Percentiles rank a stretch among this genome's conserved stretches.
phyloP scores from a whole-genome alignment of 2,797 vertebrate species.

The Luscinia megarhynchos region DNA sequence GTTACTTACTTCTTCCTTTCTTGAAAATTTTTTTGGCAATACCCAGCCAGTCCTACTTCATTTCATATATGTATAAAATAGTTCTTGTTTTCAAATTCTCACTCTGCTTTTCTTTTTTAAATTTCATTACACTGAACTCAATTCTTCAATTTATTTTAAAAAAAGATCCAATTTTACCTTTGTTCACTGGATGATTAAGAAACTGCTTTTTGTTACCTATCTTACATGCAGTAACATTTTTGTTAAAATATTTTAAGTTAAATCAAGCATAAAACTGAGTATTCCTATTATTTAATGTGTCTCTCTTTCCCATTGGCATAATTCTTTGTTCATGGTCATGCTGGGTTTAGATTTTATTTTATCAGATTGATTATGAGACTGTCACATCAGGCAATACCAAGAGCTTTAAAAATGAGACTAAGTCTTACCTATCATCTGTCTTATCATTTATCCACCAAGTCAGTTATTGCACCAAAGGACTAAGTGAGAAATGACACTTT shows the following conservation, averaged over 20 bases:
- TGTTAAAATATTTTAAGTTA: not conserved
- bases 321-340: not conserved
- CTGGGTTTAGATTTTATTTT: not conserved
- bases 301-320: not conserved
- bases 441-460: not conserved
- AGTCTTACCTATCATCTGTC: not conserved
- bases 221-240: not conserved
- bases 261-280: not conserved
- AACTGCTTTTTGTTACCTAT: not conserved
- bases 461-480: not conserved
- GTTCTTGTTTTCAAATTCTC: not conserved
- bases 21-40: not conserved
- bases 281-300: not conserved
- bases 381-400: not conserved
- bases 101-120: not conserved
- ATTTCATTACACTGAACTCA: not conserved
- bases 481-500: not conserved
- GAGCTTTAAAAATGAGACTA: not conserved
- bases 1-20: not conserved
- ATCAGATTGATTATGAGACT: not conserved
- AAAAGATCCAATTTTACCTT: not conserved
- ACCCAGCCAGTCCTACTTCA: not conserved
- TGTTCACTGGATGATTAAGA: not conserved
- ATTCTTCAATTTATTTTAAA: not conserved
- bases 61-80: not conserved